Evolutionary conservation across 2,888 invertebrate genomes (phyloP), one percentile per base, ranked within the genome.

Genomic region (Agrochola macilenta): DNA sequence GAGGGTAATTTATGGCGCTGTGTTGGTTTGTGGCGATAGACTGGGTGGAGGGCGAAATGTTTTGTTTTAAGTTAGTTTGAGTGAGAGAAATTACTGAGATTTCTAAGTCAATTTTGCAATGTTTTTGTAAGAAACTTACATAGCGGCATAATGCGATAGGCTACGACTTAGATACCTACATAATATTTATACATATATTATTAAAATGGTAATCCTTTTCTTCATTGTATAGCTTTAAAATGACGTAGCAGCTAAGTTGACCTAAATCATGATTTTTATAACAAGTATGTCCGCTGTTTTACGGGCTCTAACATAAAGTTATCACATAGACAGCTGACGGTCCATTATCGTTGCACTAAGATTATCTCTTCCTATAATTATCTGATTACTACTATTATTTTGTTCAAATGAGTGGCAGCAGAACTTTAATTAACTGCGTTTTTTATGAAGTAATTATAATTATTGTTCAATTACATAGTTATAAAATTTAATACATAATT

Each of bases 1-100:
- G 80, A 61, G 78, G 81, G 52, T 69, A 77, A 85, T 87, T 87
- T 86, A 87, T 77, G 68, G 69, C 58, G 52, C 79, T 69, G 76
- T 70, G 83, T 79, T 78, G 76, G 82, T 68, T 71, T 70, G 54
- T 65, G 66, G 39, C 61, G 79, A 84, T 82, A 79, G 74, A 63
- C 74, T 61, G 54, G 11, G 46, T 20, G 14, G 46, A 58, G 52
- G 26, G 52, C 14, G 5, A 39, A 69, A 58, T 70, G 49, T 60
- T 68, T 70, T 63, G 12, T 63, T 83, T 82, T 74, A 78, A 54
- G 26, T 61, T 3, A 39, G 12, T 71, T 71, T 49, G 20, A n/a
- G 39, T 79, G 26, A 20, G 35, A 14, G 20, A n/a, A 49, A 65
- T 12, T 49, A 39, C 57, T 14, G 76, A 49, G 20, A 20, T 35